Evolutionary conservation across 2,888 invertebrate genomes (phyloP).

Genomic region (Hirtodrosophila alboralis): DNA sequence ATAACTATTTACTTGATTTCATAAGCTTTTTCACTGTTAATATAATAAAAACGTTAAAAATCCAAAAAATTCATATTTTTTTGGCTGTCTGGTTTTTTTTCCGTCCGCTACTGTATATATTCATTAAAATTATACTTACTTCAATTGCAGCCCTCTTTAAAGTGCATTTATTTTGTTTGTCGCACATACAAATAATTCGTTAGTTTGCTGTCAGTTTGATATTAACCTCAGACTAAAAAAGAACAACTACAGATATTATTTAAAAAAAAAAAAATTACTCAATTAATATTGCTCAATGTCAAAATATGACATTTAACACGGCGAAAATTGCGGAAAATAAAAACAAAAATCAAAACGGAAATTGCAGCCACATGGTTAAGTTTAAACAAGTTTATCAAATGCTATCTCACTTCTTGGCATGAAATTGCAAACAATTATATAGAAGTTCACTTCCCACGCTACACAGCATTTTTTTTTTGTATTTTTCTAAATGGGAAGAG

Average conservation of each 20-base stretch:
- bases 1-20: too few relatives aligned
- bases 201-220: slow-evolving; percentile 15
- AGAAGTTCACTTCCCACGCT: background rate
- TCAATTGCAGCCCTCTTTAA: too few relatives aligned
- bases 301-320: slow-evolving; percentile 62
- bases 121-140: too few relatives aligned
- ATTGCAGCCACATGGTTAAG: slow-evolving; percentile 19
- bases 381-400: slow-evolving; percentile 33
- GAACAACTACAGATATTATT: too few relatives aligned
- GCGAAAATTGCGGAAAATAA: slow-evolving; percentile 20
- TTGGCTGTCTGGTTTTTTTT: too few relatives aligned
- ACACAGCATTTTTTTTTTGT: slow-evolving; percentile 7
- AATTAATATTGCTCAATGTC: slow-evolving; percentile 72
- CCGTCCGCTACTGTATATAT: too few relatives aligned
- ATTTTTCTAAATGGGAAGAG: slow-evolving; percentile 2
- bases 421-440: slow-evolving; percentile 17
- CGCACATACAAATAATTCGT: too few relatives aligned
- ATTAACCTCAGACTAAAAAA: slow-evolving; percentile 14
- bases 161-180: too few relatives aligned
- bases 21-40: too few relatives aligned
- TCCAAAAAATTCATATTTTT: too few relatives aligned
- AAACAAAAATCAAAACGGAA: slow-evolving; percentile 16
- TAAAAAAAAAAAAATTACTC: slow-evolving; percentile 29
- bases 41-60: too few relatives aligned
- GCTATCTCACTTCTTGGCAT: slow-evolving; percentile 17